Evolutionary conservation across 2,888 invertebrate genomes (phyloP).

Genomic region (Heliothis peltigera): DNA sequence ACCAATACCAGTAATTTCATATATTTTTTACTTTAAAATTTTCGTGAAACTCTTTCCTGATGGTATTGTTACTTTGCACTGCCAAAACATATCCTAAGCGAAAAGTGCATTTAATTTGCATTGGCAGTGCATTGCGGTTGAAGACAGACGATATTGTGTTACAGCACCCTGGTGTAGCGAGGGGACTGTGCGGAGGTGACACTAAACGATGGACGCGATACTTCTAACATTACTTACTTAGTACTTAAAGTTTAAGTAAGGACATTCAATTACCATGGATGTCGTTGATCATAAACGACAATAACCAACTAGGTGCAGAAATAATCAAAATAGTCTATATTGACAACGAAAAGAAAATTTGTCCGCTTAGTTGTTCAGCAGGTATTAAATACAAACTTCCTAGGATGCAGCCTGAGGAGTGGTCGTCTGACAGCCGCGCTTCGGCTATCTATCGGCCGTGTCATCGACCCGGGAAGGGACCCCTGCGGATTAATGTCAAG

Average conservation of each 20-base stretch:
- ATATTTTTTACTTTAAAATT: no score
- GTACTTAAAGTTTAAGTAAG: constrained; percentile 18
- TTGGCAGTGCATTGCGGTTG: constrained; percentile 32
- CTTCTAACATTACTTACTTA: constrained; percentile 37
- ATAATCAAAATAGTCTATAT: no score
- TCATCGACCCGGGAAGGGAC: constrained; percentile 61
- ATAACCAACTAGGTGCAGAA: no score
- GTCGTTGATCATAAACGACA: no score
- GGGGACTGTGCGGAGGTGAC: constrained; percentile 40
- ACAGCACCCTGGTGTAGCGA: constrained; percentile 43
- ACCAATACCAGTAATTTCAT: no score
- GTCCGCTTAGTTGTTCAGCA: no score
- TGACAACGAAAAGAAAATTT: no score
- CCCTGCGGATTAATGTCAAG: constrained; percentile 49
- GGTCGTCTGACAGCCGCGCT: constrained; percentile 46
- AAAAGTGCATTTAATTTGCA: constrained; percentile 24
- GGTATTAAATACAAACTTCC: constrained; percentile 1
- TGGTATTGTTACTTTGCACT: not conserved
- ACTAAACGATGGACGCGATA: constrained; percentile 33
- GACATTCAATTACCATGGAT: constrained; percentile 14
- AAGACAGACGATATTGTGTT: constrained; percentile 51
- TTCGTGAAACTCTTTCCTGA: no score
- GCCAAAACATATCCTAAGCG: constrained; percentile 15
- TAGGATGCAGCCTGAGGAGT: constrained; percentile 16
- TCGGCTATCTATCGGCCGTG: constrained; percentile 47